Conservation (phyloP, 2,113 vertebrate species). For the Chaetops frenatus region DNA sequence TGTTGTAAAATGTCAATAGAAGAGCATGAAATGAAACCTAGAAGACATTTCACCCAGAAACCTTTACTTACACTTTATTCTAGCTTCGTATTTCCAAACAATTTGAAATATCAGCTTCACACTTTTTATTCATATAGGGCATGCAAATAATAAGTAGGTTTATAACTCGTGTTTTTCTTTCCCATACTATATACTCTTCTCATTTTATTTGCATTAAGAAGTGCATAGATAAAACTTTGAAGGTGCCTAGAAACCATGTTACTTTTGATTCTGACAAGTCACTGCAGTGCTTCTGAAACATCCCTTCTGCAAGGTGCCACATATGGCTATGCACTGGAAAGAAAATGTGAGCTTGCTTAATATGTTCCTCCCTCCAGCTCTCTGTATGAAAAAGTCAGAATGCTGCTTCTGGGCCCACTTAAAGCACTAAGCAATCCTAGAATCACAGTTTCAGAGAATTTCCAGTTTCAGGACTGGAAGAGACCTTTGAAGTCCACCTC, state of each 20-base stretch:
- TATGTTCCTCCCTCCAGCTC: background rate
- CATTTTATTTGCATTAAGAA: background rate
- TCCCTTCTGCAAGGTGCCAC: background rate
- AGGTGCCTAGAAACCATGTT: background rate
- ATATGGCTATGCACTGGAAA: background rate
- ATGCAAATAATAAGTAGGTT: background rate
- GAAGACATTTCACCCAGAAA: background rate
- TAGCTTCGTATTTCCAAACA: background rate
- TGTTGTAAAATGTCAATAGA: background rate
- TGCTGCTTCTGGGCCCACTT: background rate
- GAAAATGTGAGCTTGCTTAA: background rate
- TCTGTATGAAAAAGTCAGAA: background rate
- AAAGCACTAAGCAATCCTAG: background rate
- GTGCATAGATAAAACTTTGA: background rate
- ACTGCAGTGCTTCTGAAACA: background rate
- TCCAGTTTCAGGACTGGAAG: background rate
- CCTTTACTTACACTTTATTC: background rate
- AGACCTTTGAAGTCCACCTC: background rate
- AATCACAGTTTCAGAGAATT: background rate
- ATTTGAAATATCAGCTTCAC: background rate
- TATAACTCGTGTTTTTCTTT: background rate
- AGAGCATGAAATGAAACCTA: background rate
- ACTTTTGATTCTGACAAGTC: background rate
- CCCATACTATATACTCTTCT: background rate
- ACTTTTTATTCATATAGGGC: background rate